Conservation (phyloP, 2,113 vertebrate species). For the Sorex fumeus region DNA sequence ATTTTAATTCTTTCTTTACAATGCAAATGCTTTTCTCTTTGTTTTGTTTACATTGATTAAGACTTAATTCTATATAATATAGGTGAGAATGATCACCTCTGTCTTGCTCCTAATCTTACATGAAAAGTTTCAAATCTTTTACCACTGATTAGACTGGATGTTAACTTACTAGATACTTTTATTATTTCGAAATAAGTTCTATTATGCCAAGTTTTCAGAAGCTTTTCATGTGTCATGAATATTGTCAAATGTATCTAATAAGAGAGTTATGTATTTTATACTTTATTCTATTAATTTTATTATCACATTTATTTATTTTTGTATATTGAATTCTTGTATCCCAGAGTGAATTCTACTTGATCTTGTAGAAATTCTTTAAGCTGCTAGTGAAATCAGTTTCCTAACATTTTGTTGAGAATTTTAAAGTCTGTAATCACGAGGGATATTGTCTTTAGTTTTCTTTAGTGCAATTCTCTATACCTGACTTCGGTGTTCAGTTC, state of each 20-base stretch:
- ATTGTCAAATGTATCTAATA: not conserved
- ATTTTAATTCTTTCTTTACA: too few relatives aligned
- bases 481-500: too few relatives aligned
- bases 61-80: too few relatives aligned
- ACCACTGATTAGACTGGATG: too few relatives aligned
- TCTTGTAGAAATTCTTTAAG: not conserved
- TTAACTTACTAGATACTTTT: not conserved
- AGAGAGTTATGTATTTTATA: not conserved
- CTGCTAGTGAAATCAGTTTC: not conserved
- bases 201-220: not conserved
- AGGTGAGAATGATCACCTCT: too few relatives aligned
- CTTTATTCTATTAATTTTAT: not conserved
- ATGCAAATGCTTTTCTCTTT: too few relatives aligned
- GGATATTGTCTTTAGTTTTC: too few relatives aligned
- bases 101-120: too few relatives aligned
- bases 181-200: not conserved
- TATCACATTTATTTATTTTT: not conserved
- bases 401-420: not conserved
- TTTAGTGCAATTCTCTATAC: too few relatives aligned
- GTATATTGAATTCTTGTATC: not conserved
- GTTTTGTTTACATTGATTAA: too few relatives aligned
- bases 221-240: not conserved
- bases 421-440: not conserved
- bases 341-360: not conserved
- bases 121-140: too few relatives aligned